Percentiles rank a stretch among this genome's conserved stretches.
Conservation (phyloP, 2,113 vertebrate species). For the Platycercus adscitus region DNA sequence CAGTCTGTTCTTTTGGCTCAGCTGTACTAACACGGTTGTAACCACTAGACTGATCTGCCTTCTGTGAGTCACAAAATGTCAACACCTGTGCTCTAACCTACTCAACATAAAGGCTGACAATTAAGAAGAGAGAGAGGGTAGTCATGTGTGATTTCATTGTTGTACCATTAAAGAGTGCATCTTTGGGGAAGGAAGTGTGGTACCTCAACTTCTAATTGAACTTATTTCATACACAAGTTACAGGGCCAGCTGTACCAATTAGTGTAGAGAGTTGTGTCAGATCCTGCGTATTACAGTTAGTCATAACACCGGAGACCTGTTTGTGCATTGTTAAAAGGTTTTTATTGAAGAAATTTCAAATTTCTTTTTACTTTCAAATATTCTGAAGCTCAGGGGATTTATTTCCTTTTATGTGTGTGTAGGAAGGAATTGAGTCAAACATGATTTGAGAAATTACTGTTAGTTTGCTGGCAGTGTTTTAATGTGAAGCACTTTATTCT, state of each 20-base stretch:
- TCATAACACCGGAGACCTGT: neutral
- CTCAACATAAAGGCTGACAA: neutral
- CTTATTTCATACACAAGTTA: neutral
- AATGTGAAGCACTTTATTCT: neutral
- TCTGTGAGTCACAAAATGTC: constrained; percentile 17
- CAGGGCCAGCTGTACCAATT: neutral
- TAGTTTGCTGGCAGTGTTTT: neutral
- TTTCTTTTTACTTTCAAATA: neutral
- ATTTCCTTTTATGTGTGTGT: neutral
- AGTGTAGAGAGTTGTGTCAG: constrained; percentile 33
- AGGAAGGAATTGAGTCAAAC: neutral
- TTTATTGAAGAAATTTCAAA: neutral
- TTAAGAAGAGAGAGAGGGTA: neutral
- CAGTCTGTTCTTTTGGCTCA: neutral
- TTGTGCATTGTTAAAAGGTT: neutral
- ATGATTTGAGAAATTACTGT: neutral
- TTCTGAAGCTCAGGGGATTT: neutral
- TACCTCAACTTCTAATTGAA: constrained; percentile 29
- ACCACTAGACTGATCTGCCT: neutral
- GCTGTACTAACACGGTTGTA: neutral
- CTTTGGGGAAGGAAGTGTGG: constrained; percentile 27
- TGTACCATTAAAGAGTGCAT: neutral
- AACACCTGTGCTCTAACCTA: neutral
- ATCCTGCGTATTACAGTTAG: neutral
- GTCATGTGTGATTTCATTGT: neutral